These are phyloP conservation scores for Zygothrica quintamaculata DNA, from an alignment of 2,888 invertebrate species.

Conservation along the genomic window DNA sequence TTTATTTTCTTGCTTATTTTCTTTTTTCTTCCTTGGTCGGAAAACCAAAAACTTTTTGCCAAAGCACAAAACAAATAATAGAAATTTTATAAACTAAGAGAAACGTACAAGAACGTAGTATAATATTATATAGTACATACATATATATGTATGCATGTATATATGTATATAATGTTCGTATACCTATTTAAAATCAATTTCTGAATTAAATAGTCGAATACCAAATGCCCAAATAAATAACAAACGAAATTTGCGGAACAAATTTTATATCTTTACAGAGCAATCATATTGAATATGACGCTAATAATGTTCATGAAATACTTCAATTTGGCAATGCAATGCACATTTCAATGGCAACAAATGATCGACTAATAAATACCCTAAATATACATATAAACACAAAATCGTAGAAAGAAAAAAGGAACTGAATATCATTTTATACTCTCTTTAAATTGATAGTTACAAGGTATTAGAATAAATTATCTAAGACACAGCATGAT, in stretches of 20 bases:
- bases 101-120: conserved; percentile 25
- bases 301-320: conserved; percentile 68
- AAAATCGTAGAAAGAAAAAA: no score
- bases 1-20: conserved; percentile 30
- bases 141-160: background rate
- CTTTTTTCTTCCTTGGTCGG: background rate
- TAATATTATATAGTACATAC: conserved; percentile 4
- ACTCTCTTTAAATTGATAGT: no score
- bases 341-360: conserved; percentile 10
- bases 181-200: conserved; percentile 35
- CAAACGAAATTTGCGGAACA: conserved; percentile 37
- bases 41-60: conserved; percentile 63
- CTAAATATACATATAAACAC: background rate
- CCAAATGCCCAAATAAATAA: conserved; percentile 32
- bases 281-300: conserved; percentile 57
- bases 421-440: no score
- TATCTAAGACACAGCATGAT: no score
- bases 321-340: conserved; percentile 53
- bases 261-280: conserved; percentile 34
- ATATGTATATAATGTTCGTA: background rate
- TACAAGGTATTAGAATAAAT: no score
- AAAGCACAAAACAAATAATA: conserved; percentile 59
- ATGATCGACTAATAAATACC: conserved; percentile 18
- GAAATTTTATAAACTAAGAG: conserved; percentile 37
- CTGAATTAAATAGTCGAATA: conserved; percentile 40